Percentiles rank a stretch among this genome's conserved stretches.
Evolutionary conservation across 2,888 invertebrate genomes (phyloP).

Genomic region (Pocota personata): DNA sequence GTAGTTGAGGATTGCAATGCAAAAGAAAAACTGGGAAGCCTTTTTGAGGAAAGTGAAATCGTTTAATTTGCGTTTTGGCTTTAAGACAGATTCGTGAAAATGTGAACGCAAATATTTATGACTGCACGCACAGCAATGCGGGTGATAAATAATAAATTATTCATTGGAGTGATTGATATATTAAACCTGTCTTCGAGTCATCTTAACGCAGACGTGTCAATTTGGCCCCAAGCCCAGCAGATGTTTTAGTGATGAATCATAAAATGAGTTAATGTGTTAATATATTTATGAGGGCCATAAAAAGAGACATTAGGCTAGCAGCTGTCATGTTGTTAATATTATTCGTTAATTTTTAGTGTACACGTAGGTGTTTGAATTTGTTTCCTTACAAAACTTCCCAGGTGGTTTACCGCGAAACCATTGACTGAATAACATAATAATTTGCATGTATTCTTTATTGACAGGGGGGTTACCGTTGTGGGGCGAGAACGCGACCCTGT

Average conservation of each 20-base stretch:
- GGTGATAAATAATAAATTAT: background rate
- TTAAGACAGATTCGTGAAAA: background rate
- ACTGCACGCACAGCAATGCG: background rate
- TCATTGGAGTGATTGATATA: background rate
- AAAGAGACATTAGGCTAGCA: background rate
- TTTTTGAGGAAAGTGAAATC: background rate
- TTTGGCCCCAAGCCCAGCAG: background rate
- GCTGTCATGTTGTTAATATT: background rate
- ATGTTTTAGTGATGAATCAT: constrained; percentile 22
- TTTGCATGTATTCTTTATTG: too few species aligned
- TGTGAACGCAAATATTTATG: background rate
- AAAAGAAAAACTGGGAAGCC: background rate
- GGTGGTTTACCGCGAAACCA: too few species aligned
- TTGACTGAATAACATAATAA: too few species aligned
- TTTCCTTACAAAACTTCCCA: too few species aligned
- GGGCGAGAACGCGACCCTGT: too few species aligned
- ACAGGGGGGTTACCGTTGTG: too few species aligned
- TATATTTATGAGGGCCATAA: constrained; percentile 8
- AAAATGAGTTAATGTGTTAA: constrained; percentile 19
- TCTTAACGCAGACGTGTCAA: background rate
- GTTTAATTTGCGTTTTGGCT: background rate
- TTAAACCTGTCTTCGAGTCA: constrained; percentile 1
- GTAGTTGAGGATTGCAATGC: background rate
- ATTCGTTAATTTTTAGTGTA: background rate
- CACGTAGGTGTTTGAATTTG: background rate